A percentile compares a stretch with the other conserved stretches of the same genome.
phyloP scores from a whole-genome alignment of 2,113 vertebrate species.

The Megaceryle maxima region DNA sequence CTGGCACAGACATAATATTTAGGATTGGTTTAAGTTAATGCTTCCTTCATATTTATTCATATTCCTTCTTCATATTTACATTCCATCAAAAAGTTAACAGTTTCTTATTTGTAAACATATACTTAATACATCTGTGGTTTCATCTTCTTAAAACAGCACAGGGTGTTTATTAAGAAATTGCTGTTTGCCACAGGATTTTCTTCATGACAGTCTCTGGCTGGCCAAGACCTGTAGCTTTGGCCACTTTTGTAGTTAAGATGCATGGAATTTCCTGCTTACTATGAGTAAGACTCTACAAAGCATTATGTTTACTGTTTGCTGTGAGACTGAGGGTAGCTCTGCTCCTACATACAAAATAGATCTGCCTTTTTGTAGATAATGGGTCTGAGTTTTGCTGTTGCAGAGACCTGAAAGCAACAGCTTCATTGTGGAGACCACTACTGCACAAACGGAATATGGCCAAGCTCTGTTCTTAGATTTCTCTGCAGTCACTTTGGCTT shows the following conservation, averaged over 20 bases:
- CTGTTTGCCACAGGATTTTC: not conserved
- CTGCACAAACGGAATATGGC: not conserved
- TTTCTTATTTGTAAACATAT: not conserved
- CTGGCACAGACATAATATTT: not conserved
- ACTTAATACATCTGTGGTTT: not conserved
- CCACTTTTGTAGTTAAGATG: not conserved
- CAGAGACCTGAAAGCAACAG: not conserved
- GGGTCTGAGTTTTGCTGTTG: not conserved
- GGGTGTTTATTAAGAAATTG: not conserved
- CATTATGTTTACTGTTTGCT: not conserved
- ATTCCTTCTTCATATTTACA: not conserved
- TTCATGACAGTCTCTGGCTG: not conserved
- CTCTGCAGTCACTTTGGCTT: not conserved
- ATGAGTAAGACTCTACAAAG: not conserved
- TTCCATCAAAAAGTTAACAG: not conserved
- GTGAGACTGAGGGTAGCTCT: not conserved
- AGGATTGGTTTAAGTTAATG: slow-evolving; percentile 2
- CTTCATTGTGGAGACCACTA: not conserved
- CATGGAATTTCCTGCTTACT: not conserved
- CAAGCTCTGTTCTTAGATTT: not conserved
- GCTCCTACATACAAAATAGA: not conserved
- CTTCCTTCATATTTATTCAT: not conserved
- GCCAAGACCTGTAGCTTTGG: not conserved
- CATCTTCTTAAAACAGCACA: not conserved
- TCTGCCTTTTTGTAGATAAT: not conserved